phyloP scores from a whole-genome alignment of 2,888 invertebrate species.

The Spodoptera exigua region DNA sequence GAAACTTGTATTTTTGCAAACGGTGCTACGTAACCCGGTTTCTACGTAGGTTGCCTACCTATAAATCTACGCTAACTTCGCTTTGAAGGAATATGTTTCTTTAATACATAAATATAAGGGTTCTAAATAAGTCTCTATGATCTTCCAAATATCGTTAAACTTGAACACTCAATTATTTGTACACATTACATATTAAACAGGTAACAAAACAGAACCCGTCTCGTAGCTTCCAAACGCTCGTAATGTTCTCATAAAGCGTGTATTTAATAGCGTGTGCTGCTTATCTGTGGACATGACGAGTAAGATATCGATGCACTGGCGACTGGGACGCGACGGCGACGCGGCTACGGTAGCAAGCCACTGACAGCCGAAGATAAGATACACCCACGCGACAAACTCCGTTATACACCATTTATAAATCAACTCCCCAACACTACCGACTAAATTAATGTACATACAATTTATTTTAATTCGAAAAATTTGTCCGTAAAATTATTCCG shows the following conservation, averaged over 20 bases:
- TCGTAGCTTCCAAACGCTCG: conserved; percentile 24
- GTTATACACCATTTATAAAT: conserved; percentile 56
- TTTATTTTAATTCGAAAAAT: conserved; percentile 53
- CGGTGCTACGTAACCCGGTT: no score
- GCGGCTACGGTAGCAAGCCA: conserved; percentile 66
- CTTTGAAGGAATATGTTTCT: no score
- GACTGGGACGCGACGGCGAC: conserved; percentile 56
- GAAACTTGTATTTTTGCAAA: conserved; percentile 8
- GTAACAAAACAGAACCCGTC: neutral
- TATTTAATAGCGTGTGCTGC: conserved; percentile 72
- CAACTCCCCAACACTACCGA: conserved; percentile 41
- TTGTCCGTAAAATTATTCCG: conserved; percentile 44
- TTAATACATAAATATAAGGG: no score
- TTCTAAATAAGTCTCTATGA: no score
- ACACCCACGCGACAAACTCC: conserved; percentile 64
- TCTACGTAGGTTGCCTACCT: no score
- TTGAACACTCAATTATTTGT: neutral
- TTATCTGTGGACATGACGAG: conserved; percentile 75
- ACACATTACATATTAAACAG: neutral
- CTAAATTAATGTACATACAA: conserved; percentile 46
- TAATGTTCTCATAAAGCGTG: conserved; percentile 46
- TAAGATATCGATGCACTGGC: conserved; percentile 65
- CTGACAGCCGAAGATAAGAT: conserved; percentile 78
- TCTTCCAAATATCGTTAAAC: neutral
- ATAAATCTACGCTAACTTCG: no score